phyloP scores from a whole-genome alignment of 2,888 invertebrate species.

The Xestoiulus laeticollis region DNA sequence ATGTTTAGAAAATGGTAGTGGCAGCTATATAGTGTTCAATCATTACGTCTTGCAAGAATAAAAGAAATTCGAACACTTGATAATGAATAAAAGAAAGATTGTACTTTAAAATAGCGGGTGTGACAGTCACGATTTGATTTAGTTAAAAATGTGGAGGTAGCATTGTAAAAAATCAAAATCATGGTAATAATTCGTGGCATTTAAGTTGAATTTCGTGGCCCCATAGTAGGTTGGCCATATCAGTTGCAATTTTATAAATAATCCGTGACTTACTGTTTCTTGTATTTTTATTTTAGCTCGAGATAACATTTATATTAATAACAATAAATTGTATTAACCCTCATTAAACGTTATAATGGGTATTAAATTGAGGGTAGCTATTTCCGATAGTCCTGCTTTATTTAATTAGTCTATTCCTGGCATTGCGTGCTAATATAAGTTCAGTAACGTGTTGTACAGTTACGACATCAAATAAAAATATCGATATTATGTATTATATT shows the following conservation, averaged over 20 bases:
- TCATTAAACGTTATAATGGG: background rate
- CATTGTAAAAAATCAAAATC: background rate
- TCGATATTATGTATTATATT: background rate
- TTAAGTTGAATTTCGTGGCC: background rate
- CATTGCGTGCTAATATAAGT: background rate
- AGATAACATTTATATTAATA: background rate
- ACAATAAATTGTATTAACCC: background rate
- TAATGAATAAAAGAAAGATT: background rate
- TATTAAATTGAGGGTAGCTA: background rate
- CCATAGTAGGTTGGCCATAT: background rate
- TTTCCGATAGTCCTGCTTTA: background rate
- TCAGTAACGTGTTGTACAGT: background rate
- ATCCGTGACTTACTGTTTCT: constrained; percentile 23
- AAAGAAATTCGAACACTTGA: background rate
- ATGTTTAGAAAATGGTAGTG: background rate
- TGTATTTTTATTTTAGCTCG: background rate
- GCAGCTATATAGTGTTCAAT: background rate
- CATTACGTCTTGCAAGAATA: background rate
- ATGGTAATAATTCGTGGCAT: background rate
- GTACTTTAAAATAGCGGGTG: constrained; percentile 19
- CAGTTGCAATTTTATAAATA: background rate
- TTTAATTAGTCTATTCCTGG: background rate
- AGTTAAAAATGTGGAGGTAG: background rate
- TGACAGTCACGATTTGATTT: constrained; percentile 18
- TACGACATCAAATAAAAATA: background rate